Percentiles rank a stretch among this genome's conserved stretches.
phyloP scores from a whole-genome alignment of 2,113 vertebrate genomes.

The Mobula hypostoma region DNA sequence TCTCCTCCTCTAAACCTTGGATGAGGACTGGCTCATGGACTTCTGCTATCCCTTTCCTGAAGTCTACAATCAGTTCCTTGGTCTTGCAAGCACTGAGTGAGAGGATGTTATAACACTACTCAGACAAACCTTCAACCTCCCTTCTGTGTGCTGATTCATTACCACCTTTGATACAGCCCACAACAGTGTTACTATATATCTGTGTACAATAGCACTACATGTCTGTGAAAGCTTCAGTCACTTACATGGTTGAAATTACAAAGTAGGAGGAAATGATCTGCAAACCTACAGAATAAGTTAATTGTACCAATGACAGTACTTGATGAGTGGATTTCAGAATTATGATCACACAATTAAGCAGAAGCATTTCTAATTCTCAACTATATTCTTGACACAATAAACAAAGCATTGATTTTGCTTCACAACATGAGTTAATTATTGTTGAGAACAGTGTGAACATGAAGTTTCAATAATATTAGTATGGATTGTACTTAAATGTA shows the following conservation, averaged over 20 bases:
- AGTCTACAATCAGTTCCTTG: too few relatives aligned
- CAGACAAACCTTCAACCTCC: too few relatives aligned
- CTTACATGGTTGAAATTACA: neutral
- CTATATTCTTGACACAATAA: neutral
- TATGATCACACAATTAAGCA: neutral
- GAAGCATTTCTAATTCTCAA: conserved; percentile 1
- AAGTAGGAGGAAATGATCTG: neutral
- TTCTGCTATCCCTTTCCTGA: too few relatives aligned
- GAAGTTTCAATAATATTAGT: conserved; percentile 10
- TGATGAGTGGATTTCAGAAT: conserved; percentile 12
- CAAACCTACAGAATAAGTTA: neutral
- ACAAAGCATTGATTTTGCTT: conserved; percentile 28
- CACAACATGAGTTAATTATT: conserved; percentile 26
- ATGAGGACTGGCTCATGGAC: too few relatives aligned
- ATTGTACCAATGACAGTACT: conserved; percentile 9
- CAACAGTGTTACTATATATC: too few relatives aligned
- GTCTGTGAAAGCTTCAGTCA: neutral
- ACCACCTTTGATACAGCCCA: too few relatives aligned
- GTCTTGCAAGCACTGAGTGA: too few relatives aligned
- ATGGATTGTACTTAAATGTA: conserved; percentile 7
- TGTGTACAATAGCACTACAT: neutral
- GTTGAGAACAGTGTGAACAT: conserved; percentile 16
- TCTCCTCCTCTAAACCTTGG: too few relatives aligned
- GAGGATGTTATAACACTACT: too few relatives aligned
- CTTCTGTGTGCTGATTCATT: too few relatives aligned